A percentile compares a stretch with the other conserved stretches of the same genome.
Evolutionary conservation across 2,797 vertebrate genomes (phyloP).

Genomic region (Falco berigora): DNA sequence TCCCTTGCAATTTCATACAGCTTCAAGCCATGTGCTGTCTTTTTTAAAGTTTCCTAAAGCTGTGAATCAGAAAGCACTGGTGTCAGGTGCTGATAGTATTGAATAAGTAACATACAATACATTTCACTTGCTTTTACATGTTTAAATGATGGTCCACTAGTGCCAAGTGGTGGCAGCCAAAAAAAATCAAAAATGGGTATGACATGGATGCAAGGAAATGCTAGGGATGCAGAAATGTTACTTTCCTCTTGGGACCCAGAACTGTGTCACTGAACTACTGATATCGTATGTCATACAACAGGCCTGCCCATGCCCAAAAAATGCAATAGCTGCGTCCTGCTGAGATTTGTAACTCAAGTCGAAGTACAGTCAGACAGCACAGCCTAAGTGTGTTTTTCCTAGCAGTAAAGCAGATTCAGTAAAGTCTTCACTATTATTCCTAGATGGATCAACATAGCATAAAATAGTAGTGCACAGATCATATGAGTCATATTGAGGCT

Average conservation of each 20-base stretch:
- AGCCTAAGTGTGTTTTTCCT: neutral
- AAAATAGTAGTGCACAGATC: constrained; percentile 24
- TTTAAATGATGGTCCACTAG: neutral
- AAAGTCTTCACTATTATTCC: constrained; percentile 44
- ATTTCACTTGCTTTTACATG: neutral
- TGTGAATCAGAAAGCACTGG: neutral
- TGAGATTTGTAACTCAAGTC: neutral
- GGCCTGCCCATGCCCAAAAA: neutral
- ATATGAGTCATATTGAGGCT: constrained; percentile 22
- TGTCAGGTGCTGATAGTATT: neutral
- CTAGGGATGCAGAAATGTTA: neutral
- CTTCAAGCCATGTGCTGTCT: neutral
- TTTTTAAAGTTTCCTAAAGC: neutral
- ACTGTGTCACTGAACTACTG: neutral
- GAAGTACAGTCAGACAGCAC: neutral
- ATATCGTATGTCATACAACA: neutral
- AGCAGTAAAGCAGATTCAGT: constrained; percentile 4
- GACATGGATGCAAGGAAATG: neutral
- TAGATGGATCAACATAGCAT: constrained; percentile 29
- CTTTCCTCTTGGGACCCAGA: neutral
- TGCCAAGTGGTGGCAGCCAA: neutral
- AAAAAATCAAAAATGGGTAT: neutral
- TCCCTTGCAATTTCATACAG: neutral
- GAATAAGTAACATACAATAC: neutral
- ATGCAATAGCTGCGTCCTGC: neutral